These are phyloP conservation scores for Mirza zaza DNA, from an alignment of 2,113 vertebrate genomes.

Conservation along the genomic window DNA sequence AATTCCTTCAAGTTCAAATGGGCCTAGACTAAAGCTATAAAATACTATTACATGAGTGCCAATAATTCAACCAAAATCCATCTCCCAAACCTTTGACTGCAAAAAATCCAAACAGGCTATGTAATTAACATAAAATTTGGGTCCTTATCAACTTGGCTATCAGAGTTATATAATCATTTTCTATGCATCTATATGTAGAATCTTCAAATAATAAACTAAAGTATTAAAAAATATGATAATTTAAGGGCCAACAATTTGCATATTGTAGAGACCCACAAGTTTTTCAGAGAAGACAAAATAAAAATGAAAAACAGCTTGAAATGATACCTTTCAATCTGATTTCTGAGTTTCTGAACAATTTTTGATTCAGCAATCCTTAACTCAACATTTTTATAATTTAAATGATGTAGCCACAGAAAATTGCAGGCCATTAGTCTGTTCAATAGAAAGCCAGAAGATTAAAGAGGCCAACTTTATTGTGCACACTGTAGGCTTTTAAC, in stretches of 20 bases:
- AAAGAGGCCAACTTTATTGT: not conserved
- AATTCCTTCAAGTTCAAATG: slow-evolving; percentile 17
- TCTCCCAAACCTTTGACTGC: not conserved
- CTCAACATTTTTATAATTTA: slow-evolving; percentile 40
- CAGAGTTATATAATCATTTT: slow-evolving; percentile 20
- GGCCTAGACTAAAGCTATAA: not conserved
- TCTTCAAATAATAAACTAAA: slow-evolving; percentile 31
- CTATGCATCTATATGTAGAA: not conserved
- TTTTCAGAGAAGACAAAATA: slow-evolving; percentile 18
- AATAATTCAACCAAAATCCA: not conserved
- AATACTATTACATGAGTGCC: not conserved
- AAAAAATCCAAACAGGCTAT: not conserved
- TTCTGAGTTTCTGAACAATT: slow-evolving; percentile 20
- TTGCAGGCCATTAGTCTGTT: slow-evolving; percentile 1
- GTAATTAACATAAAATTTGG: slow-evolving; percentile 17
- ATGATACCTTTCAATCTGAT: not conserved
- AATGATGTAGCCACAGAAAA: slow-evolving; percentile 59
- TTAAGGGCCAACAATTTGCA: not conserved
- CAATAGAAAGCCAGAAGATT: slow-evolving; percentile 48
- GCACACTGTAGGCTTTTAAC: slow-evolving; percentile 24
- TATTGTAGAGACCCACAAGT: not conserved
- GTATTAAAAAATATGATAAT: not conserved
- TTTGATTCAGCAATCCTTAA: slow-evolving; percentile 41
- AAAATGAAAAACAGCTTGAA: slow-evolving; percentile 42
- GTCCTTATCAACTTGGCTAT: not conserved